Conservation (phyloP, 2,888 invertebrate genomes). For the Andricus curvator region DNA sequence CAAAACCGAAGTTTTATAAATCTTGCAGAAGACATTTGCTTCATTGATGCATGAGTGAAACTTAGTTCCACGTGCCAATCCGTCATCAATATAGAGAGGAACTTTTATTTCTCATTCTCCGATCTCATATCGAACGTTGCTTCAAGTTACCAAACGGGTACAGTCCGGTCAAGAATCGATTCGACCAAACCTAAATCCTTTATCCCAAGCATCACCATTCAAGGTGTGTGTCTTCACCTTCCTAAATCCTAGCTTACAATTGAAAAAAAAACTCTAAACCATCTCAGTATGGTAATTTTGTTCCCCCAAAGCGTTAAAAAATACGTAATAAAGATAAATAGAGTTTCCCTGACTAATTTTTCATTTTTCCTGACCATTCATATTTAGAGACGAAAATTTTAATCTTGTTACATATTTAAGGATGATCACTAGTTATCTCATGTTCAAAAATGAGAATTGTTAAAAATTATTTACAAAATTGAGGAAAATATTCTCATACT, state of each 20-base stretch:
- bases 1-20: neutral
- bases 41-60: neutral
- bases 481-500: no score
- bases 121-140: constrained; percentile 13
- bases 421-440: no score
- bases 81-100: constrained; percentile 1
- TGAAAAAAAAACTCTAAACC: neutral
- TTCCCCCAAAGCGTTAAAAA: neutral
- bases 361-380: no score
- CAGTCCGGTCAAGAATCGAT: neutral
- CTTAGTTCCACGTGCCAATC: neutral
- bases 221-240: neutral
- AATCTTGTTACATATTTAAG: no score
- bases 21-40: neutral
- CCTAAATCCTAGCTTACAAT: neutral
- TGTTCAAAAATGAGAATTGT: no score
- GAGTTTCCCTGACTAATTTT: no score
- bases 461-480: no score
- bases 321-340: neutral
- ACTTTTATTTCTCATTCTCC: neutral
- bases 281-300: neutral
- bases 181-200: constrained; percentile 7
- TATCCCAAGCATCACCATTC: neutral
- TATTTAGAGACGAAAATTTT: no score
- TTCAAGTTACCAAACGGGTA: constrained; percentile 15